Evolutionary conservation across 1,140 invertebrate species (phyloP).

Genomic region (Scaptodrosophila lebanonensis): DNA sequence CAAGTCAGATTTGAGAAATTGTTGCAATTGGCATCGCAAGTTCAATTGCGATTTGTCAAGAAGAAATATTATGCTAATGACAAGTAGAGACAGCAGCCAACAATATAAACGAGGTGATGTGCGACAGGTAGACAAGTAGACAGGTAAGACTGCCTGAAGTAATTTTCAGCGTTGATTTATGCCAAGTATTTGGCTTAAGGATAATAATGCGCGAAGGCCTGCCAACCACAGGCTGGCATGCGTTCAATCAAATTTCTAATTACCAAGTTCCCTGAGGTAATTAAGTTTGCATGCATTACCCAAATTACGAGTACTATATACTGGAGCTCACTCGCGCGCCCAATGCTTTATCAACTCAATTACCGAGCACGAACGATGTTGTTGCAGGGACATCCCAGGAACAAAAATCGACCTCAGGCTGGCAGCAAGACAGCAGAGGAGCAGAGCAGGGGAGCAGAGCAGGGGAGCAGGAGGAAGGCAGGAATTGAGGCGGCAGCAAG

Average conservation of each 20-base stretch:
- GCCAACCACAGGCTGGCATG: slow-evolving; percentile 9
- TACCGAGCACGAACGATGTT: slow-evolving; percentile 25
- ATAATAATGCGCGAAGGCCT: neutral
- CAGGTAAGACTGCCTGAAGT: neutral
- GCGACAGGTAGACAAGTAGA: slow-evolving; percentile 12
- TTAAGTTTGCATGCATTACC: slow-evolving; percentile 72
- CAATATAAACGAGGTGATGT: neutral
- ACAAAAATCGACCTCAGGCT: slow-evolving; percentile 10
- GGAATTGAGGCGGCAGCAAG: neutral
- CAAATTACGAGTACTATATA: slow-evolving; percentile 59
- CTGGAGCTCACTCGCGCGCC: slow-evolving; percentile 14
- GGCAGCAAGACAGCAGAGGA: slow-evolving; percentile 11
- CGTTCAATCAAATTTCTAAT: slow-evolving; percentile 74
- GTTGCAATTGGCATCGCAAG: too few relatives aligned
- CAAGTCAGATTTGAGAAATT: too few relatives aligned
- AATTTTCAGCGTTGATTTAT: slow-evolving; percentile 40
- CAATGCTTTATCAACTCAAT: slow-evolving; percentile 69
- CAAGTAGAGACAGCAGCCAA: neutral
- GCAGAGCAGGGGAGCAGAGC: slow-evolving; percentile 1
- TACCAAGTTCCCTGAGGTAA: slow-evolving; percentile 67
- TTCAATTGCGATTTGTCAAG: slow-evolving; percentile 19
- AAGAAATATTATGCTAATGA: slow-evolving; percentile 26
- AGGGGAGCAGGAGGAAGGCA: neutral
- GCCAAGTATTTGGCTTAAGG: neutral
- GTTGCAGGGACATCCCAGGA: neutral